Conservation (phyloP, 2,113 vertebrate species). For the Tricholaema leucomelas region DNA sequence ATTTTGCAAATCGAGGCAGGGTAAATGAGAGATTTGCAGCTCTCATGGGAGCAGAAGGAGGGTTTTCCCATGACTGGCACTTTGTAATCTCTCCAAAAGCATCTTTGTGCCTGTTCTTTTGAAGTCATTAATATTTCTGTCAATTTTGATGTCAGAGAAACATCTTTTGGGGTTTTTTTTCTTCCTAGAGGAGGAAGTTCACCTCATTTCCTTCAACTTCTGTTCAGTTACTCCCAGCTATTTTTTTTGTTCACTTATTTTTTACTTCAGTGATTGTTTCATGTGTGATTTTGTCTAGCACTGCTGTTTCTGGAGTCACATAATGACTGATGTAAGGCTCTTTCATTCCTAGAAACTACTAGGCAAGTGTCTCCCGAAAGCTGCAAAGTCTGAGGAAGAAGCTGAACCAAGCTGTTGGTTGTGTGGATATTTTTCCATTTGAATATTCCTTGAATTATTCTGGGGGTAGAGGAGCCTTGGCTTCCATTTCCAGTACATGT, state of each 20-base stretch:
- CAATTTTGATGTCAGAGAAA: not conserved
- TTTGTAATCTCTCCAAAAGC: not conserved
- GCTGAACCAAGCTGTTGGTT: not conserved
- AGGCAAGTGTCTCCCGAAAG: not conserved
- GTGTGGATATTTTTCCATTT: not conserved
- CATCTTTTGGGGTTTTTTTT: not conserved
- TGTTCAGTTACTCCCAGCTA: not conserved
- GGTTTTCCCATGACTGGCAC: conserved; percentile 33
- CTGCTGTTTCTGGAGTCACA: not conserved
- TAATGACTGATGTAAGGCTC: not conserved
- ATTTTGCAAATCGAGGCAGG: not conserved
- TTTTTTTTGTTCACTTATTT: not conserved
- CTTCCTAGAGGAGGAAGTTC: not conserved
- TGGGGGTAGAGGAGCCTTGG: not conserved
- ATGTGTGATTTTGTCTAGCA: not conserved
- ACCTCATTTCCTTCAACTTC: too few relatives aligned
- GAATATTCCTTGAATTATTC: not conserved
- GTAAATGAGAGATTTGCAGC: conserved; percentile 30
- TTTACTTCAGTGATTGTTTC: not conserved
- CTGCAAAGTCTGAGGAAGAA: not conserved
- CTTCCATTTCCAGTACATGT: not conserved
- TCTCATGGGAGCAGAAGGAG: not conserved
- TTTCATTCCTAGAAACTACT: not conserved
- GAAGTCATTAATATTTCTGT: not conserved
- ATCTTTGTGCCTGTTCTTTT: not conserved